Evolutionary conservation across 2,888 invertebrate genomes (phyloP).

Genomic region (Cryptocheilus praepositus): DNA sequence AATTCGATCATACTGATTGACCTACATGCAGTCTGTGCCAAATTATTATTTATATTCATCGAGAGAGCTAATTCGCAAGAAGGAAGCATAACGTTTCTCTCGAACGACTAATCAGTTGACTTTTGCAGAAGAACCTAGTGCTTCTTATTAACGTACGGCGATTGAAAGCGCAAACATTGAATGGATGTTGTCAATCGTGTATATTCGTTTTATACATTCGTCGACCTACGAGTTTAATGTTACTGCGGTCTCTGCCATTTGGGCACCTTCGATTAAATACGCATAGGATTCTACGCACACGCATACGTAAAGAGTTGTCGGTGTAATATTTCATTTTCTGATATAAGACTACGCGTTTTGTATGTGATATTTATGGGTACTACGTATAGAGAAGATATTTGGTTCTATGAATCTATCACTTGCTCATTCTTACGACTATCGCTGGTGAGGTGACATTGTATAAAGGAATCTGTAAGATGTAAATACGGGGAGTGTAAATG

Average conservation of each 20-base stretch:
- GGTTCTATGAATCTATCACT: conserved; percentile 42
- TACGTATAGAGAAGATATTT: conserved; percentile 34
- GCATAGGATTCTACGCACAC: not conserved
- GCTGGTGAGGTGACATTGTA: conserved; percentile 23
- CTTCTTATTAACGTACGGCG: no score
- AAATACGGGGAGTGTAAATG: conserved; percentile 24
- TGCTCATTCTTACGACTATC: conserved; percentile 40
- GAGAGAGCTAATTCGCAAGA: no score
- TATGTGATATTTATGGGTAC: conserved; percentile 40
- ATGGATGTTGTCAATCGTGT: conserved; percentile 1
- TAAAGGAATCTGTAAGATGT: conserved; percentile 38
- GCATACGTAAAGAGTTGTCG: no score
- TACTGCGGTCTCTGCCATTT: no score
- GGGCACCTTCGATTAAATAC: conserved; percentile 5
- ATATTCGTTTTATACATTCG: conserved; percentile 12
- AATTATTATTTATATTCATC: conserved; percentile 30
- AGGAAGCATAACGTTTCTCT: no score
- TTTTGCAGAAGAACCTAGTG: no score
- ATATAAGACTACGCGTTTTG: conserved; percentile 31
- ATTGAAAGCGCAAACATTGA: conserved; percentile 8
- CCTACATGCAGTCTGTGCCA: conserved; percentile 31
- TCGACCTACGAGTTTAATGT: no score
- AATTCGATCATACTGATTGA: conserved; percentile 22
- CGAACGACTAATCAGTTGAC: no score
- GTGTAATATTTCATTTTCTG: no score